phyloP scores from a whole-genome alignment of 2,888 invertebrate species.

The Cyaniris semiargus region DNA sequence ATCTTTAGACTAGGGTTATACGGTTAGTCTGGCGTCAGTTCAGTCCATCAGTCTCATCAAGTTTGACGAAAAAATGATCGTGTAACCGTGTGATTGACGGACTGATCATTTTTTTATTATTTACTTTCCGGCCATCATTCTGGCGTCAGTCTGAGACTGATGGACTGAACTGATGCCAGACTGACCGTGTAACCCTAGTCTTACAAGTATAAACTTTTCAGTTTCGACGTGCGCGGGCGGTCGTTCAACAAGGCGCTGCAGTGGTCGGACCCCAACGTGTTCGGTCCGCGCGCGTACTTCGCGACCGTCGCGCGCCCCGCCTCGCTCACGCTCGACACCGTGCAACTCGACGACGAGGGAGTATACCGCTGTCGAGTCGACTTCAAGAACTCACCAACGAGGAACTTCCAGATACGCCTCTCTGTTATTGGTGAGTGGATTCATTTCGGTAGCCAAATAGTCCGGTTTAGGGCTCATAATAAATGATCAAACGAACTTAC shows the following conservation, averaged over 20 bases:
- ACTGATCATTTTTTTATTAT: no score
- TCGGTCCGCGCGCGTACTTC: slow-evolving; percentile 92
- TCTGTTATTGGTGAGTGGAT: slow-evolving; percentile 91
- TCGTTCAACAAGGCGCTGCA: slow-evolving; percentile 90
- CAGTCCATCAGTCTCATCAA: no score
- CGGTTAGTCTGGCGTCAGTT: no score
- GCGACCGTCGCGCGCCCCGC: slow-evolving; percentile 90
- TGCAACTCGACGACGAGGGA: slow-evolving; percentile 92
- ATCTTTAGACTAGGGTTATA: no score
- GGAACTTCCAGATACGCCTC: slow-evolving; percentile 92
- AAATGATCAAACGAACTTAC: no score
- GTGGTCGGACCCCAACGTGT: slow-evolving; percentile 91
- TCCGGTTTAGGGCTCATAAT: no score
- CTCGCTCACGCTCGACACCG: slow-evolving; percentile 89
- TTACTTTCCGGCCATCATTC: no score
- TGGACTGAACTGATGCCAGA: no score
- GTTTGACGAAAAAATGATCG: no score
- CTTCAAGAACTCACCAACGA: slow-evolving; percentile 92
- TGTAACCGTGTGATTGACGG: no score
- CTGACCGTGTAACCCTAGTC: no score
- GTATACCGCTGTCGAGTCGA: slow-evolving; percentile 93
- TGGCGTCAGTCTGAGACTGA: no score
- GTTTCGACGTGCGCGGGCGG: slow-evolving; percentile 92
- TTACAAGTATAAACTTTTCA: slow-evolving; percentile 63
- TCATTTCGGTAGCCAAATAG: neutral